A percentile compares a stretch with the other conserved stretches of the same genome.
These are phyloP conservation scores for Barnardius zonarius DNA, from an alignment of 2,113 vertebrate species.

Conservation along the genomic window DNA sequence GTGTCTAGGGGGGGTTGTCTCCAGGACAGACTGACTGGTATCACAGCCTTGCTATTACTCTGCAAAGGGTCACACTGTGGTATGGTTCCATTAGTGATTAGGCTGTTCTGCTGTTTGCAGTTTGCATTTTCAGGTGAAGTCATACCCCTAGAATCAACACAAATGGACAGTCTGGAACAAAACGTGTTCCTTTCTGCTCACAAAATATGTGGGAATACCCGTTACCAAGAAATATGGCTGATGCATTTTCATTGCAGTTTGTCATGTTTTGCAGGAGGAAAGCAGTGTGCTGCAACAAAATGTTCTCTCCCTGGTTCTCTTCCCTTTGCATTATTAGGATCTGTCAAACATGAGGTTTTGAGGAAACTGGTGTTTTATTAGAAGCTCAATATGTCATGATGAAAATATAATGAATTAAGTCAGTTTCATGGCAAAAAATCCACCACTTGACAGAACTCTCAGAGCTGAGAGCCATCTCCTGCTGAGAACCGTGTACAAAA, in stretches of 20 bases:
- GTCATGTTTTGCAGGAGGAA: not conserved
- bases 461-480: not conserved
- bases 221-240: not conserved
- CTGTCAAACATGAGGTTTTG: not conserved
- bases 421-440: not conserved
- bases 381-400: not conserved
- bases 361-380: not conserved
- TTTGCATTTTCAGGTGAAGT: not conserved
- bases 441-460: not conserved
- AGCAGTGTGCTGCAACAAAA: not conserved
- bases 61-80: not conserved
- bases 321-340: not conserved
- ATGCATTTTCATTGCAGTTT: not conserved
- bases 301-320: too few relatives aligned
- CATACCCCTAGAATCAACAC: not conserved
- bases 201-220: too few relatives aligned
- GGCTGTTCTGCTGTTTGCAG: not conserved
- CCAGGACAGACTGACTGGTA: not conserved
- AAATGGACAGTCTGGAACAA: not conserved
- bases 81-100: too few relatives aligned
- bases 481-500: not conserved
- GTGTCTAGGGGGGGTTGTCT: not conserved
- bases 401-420: not conserved
- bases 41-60: not conserved
- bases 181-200: not conserved